Conservation (phyloP, 2,113 vertebrate species). For the Telmatochromis sp. region DNA sequence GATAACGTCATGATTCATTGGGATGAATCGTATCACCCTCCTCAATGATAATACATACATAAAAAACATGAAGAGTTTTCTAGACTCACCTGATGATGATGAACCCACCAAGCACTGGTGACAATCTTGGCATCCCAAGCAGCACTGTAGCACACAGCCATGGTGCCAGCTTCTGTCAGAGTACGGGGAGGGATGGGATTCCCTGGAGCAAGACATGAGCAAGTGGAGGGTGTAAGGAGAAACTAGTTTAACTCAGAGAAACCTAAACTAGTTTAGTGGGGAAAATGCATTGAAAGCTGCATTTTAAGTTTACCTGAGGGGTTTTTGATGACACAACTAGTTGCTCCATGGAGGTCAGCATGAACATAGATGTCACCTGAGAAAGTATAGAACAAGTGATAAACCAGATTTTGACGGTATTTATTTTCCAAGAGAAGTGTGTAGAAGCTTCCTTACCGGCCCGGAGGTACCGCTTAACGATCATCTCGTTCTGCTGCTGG, state of each 20-base stretch:
- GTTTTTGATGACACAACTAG: slow-evolving; percentile 96
- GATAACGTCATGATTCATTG: not conserved
- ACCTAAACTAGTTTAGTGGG: not conserved
- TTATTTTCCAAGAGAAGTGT: not conserved
- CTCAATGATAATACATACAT: not conserved
- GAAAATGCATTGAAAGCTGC: not conserved
- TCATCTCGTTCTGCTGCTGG: slow-evolving; percentile 97
- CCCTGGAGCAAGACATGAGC: slow-evolving; percentile 59
- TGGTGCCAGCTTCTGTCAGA: slow-evolving; percentile 89
- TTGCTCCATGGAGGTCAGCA: slow-evolving; percentile 94
- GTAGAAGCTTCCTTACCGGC: slow-evolving; percentile 67
- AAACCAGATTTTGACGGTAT: not conserved
- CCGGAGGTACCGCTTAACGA: slow-evolving; percentile 90
- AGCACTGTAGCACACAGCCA: slow-evolving; percentile 95
- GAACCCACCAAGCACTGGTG: slow-evolving; percentile 98
- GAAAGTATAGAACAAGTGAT: not conserved
- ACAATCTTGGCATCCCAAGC: slow-evolving; percentile 96
- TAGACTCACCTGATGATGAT: slow-evolving; percentile 88
- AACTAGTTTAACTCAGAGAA: not conserved
- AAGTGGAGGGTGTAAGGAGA: not conserved
- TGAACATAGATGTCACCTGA: slow-evolving; percentile 94
- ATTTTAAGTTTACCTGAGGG: slow-evolving; percentile 74
- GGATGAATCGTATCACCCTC: not conserved
- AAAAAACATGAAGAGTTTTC: not conserved
- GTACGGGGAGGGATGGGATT: slow-evolving; percentile 84